Base-by-base conservation (phyloP, 2,797 vertebrate species). In the Megalops cyprinoides region DNA sequence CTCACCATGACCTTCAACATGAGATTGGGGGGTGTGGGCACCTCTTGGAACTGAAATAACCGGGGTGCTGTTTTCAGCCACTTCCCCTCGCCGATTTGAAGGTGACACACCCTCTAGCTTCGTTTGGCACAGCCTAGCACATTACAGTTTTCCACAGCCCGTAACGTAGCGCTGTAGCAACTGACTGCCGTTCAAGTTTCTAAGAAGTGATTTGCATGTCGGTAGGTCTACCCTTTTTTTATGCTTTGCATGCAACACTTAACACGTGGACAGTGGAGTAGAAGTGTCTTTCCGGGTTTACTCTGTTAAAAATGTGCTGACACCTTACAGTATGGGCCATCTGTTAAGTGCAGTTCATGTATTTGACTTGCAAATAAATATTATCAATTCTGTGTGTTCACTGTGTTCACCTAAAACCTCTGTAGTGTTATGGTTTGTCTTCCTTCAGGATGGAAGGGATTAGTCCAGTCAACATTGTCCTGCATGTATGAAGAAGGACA, bases 311-410 rank as follows among this genome's bases (percentile, higher is more conserved):
- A 39, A n/a, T 62, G 53, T 76, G 74, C 44, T 42, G 53, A 42
- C 58, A 42, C 12, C 9, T 37, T 42, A 20, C 65, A 53, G 31
- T 76, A 44, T n/a, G 48, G 39, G 25, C 39, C 49, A 0, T 81
- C 73, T 86, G 31, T 79, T 44, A 25, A 46, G 4, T 56, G 39
- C 79, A 82, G 65, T 87, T 85, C 82, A 49, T 90, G 86, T 88
- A 15, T 88, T 87, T 85, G 80, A 86, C 81, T 79, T 86, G 78
- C 87, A 77, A 92, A 91, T 92, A 92, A 92, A 92, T 87, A 86
- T 88, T 88, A 87, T 82, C 88, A 87, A 85, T 74, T 62, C 4
- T 8, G 74, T 73, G 8, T 31, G 76, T n/a, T 71, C 4, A 31
- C 71, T 62, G 69, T 4, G 79, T 73, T 60, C 14, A 28, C 53